Percentiles rank a stretch among this genome's conserved stretches.
Evolutionary conservation across 2,113 vertebrate species (phyloP).

Genomic region (Girardinichthys multiradiatus): DNA sequence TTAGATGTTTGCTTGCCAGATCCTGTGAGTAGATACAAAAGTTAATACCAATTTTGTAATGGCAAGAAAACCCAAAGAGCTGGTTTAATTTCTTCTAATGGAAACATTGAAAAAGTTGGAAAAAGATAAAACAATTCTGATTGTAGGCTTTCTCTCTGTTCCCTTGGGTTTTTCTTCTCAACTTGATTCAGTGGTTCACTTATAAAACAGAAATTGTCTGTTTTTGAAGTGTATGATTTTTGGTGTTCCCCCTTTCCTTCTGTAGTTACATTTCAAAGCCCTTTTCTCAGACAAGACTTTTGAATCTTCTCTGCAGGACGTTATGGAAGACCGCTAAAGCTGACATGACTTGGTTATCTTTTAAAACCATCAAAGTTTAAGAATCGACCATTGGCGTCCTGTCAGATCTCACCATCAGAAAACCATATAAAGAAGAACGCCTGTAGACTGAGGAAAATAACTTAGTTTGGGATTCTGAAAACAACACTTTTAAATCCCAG

Average conservation of each 20-base stretch:
- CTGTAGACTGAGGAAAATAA: neutral
- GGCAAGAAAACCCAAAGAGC: conserved; percentile 14
- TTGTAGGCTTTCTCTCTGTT: neutral
- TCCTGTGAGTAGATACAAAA: neutral
- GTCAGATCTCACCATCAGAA: conserved; percentile 11
- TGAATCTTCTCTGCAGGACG: conserved; percentile 15
- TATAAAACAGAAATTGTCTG: conserved; percentile 15
- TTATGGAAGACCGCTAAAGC: conserved; percentile 8
- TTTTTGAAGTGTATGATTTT: conserved; percentile 13
- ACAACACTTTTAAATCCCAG: neutral
- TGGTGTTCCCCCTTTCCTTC: conserved; percentile 23
- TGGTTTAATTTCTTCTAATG: conserved; percentile 6
- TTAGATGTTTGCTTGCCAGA: conserved; percentile 2
- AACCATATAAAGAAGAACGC: neutral
- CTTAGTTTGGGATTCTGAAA: neutral
- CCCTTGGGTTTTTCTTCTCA: conserved; percentile 12
- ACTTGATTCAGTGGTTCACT: conserved; percentile 11
- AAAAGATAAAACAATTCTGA: conserved; percentile 4
- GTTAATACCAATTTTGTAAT: conserved; percentile 11
- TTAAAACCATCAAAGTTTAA: conserved; percentile 4
- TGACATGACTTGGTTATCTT: neutral
- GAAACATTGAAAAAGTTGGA: conserved; percentile 31
- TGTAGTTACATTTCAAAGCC: conserved; percentile 11
- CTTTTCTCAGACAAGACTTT: conserved; percentile 12
- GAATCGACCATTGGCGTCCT: conserved; percentile 11